These are phyloP conservation scores for Pocillopora damicornis DNA, from an alignment of 64 coral and sea anemone species.

Conservation along the genomic window DNA sequence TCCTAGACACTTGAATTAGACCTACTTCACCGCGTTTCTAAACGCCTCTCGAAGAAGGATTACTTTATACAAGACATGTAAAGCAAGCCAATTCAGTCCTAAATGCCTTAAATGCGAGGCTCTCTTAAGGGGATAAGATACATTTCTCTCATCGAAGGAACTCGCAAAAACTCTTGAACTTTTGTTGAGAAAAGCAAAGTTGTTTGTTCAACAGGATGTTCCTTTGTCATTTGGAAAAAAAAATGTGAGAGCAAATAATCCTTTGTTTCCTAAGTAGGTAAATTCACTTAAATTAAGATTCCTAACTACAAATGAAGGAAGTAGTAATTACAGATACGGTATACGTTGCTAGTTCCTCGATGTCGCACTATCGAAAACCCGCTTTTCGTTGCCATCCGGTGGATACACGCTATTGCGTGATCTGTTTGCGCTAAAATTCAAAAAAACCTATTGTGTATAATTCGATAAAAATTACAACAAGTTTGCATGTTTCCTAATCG, in stretches of 20 bases:
- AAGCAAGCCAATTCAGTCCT: background rate
- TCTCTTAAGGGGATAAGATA: background rate
- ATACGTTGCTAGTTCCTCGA: background rate
- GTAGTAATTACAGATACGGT: constrained; percentile 30
- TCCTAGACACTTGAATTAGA: constrained; percentile 6
- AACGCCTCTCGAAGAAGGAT: constrained; percentile 44
- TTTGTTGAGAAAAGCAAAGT: background rate
- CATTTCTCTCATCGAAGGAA: background rate
- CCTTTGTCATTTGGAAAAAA: background rate
- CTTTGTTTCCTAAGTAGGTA: background rate
- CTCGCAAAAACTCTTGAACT: constrained; percentile 25
- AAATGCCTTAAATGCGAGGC: constrained; percentile 20
- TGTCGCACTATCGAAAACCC: background rate
- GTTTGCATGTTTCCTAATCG: constrained; percentile 2
- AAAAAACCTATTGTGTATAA: background rate
- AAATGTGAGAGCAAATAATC: constrained; percentile 4
- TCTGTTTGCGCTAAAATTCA: background rate
- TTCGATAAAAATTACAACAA: constrained; percentile 1
- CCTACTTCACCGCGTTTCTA: background rate
- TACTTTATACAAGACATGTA: constrained; percentile 25
- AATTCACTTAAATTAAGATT: constrained; percentile 16
- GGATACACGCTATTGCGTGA: background rate
- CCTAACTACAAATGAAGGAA: background rate
- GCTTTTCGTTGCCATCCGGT: background rate
- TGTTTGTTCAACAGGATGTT: background rate